phyloP scores from a whole-genome alignment of 2,797 vertebrate species.

The Furcifer pardalis region DNA sequence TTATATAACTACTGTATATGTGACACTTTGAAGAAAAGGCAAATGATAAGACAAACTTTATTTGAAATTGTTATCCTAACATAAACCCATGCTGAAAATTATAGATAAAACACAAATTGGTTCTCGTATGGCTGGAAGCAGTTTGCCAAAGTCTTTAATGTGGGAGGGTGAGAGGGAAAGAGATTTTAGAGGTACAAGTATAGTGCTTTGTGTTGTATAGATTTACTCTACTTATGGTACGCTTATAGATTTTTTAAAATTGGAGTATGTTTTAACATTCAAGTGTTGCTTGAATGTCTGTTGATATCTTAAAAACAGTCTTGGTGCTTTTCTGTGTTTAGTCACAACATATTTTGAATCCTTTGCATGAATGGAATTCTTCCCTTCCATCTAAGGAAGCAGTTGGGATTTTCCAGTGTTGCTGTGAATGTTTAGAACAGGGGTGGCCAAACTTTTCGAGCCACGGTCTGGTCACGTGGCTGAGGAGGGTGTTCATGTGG shows the following conservation, averaged over 20 bases:
- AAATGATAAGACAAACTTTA: not conserved
- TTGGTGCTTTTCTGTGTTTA: not conserved
- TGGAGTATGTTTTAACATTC: not conserved
- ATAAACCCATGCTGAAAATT: not conserved
- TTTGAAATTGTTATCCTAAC: not conserved
- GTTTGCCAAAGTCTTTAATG: not conserved
- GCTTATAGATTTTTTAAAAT: not conserved
- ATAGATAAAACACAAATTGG: not conserved
- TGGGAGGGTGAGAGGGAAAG: not conserved
- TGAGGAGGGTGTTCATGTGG: too few species aligned
- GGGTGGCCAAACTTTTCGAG: too few species aligned
- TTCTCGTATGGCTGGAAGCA: not conserved
- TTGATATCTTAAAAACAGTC: not conserved
- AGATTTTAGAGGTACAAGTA: not conserved
- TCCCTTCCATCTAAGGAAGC: not conserved
- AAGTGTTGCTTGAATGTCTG: not conserved
- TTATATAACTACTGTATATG: constrained; percentile 1
- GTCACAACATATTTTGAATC: not conserved
- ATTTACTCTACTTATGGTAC: not conserved
- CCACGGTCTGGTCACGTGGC: too few species aligned
- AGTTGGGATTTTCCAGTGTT: constrained; percentile 28
- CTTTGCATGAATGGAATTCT: not conserved
- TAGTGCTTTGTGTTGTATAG: not conserved
- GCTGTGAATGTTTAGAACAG: constrained; percentile 34
- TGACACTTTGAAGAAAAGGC: not conserved